Evolutionary conservation across 2,888 invertebrate species (phyloP).

Genomic region (Ernsta delagoae): DNA sequence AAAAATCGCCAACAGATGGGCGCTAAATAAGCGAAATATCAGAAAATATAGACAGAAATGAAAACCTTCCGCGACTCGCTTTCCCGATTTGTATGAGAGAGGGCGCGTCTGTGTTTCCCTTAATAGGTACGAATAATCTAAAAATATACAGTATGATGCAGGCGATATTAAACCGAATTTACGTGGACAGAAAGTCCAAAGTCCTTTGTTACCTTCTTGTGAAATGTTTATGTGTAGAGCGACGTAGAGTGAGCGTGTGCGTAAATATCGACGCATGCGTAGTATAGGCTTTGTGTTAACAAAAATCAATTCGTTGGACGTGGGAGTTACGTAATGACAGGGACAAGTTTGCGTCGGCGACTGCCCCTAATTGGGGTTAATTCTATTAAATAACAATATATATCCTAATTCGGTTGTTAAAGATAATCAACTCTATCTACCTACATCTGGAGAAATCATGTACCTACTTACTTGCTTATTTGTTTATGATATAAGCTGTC

Average conservation of each 20-base stretch:
- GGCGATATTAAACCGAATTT: slow-evolving; percentile 45
- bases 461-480: no score
- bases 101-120: slow-evolving; percentile 73
- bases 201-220: slow-evolving; percentile 38
- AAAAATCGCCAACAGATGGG: slow-evolving; percentile 50
- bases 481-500: no score
- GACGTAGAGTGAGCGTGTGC: slow-evolving; percentile 56
- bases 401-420: slow-evolving; percentile 24
- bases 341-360: slow-evolving; percentile 64
- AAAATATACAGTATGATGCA: slow-evolving; percentile 63
- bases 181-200: slow-evolving; percentile 42
- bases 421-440: not conserved
- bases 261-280: slow-evolving; percentile 74
- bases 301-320: slow-evolving; percentile 81
- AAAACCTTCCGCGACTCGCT: slow-evolving; percentile 74
- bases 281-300: slow-evolving; percentile 57
- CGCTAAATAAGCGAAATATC: slow-evolving; percentile 64
- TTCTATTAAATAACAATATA: slow-evolving; percentile 48
- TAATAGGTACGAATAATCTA: slow-evolving; percentile 77
- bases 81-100: slow-evolving; percentile 79
- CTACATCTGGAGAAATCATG: no score
- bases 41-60: slow-evolving; percentile 69
- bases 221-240: slow-evolving; percentile 56
- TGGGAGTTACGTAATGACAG: slow-evolving; percentile 79
- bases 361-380: slow-evolving; percentile 65